A percentile compares a stretch with the other conserved stretches of the same genome.
These are phyloP conservation scores for Sciaenops ocellatus DNA, from an alignment of 2,797 vertebrate species.

Conservation along the genomic window DNA sequence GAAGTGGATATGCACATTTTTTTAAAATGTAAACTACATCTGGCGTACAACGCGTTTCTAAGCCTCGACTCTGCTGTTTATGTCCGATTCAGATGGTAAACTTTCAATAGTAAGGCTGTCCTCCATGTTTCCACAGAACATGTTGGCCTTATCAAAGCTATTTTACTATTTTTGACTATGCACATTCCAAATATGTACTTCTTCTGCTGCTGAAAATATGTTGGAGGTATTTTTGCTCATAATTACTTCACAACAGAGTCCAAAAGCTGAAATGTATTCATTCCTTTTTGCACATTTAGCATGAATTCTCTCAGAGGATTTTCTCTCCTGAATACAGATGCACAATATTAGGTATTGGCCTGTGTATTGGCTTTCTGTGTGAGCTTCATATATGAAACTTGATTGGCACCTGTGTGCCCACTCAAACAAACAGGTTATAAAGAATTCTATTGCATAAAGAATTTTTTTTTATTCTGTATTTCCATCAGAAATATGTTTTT, in stretches of 20 bases:
- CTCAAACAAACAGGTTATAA: not conserved
- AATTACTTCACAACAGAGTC: not conserved
- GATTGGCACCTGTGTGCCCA: not conserved
- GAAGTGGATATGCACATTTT: too few species aligned
- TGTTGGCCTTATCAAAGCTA: too few species aligned
- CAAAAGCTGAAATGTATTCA: not conserved
- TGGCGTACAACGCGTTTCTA: too few species aligned
- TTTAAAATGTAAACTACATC: too few species aligned
- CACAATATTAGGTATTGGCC: not conserved
- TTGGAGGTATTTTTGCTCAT: not conserved
- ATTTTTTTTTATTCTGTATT: not conserved
- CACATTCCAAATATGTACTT: too few species aligned
- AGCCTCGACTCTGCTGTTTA: too few species aligned
- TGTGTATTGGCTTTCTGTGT: not conserved
- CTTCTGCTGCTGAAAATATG: too few species aligned
- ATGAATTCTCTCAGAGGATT: not conserved
- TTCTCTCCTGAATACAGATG: not conserved
- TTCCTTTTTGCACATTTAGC: slow-evolving; percentile 16
- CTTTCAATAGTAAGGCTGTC: too few species aligned
- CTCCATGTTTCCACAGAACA: too few species aligned
- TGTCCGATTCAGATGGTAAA: too few species aligned
- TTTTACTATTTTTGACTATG: too few species aligned
- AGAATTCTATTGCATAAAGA: not conserved
- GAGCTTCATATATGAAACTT: not conserved
- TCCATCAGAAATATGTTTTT: not conserved